Evolutionary conservation across 2,797 vertebrate species (phyloP).

Genomic region (Anableps anableps): DNA sequence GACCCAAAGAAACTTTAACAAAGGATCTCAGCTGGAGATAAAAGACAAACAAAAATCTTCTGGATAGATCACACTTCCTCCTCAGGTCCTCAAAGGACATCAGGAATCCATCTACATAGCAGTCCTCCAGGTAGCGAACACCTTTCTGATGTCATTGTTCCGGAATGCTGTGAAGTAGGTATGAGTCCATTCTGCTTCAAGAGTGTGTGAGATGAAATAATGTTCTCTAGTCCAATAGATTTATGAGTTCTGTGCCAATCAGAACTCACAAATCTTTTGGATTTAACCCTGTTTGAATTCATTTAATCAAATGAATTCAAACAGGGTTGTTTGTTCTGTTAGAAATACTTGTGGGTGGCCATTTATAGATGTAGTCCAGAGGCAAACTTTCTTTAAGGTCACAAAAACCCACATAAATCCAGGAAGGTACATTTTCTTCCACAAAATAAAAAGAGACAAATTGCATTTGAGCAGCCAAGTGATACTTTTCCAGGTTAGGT

Average conservation of each 20-base stretch:
- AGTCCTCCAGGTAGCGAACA: background rate
- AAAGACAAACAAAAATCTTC: background rate
- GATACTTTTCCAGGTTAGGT: background rate
- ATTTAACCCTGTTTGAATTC: no score
- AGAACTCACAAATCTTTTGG: no score
- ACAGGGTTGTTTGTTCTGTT: background rate
- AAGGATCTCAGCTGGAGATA: background rate
- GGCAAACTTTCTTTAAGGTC: background rate
- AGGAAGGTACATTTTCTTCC: background rate
- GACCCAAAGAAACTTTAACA: background rate
- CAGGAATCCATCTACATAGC: background rate
- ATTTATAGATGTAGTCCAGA: background rate
- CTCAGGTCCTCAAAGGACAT: background rate
- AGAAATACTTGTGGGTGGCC: background rate
- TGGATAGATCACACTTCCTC: background rate
- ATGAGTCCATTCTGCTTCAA: background rate
- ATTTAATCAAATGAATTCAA: background rate
- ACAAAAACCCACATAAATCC: background rate
- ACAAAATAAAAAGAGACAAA: background rate
- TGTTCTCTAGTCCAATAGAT: background rate
- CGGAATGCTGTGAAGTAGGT: background rate
- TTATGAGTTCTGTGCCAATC: background rate
- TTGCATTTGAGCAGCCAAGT: background rate
- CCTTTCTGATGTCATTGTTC: background rate
- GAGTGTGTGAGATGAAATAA: background rate